Evolutionary conservation across 2,797 vertebrate species (phyloP), one percentile per base, ranked within the genome.

Genomic region (Sebastes minor): DNA sequence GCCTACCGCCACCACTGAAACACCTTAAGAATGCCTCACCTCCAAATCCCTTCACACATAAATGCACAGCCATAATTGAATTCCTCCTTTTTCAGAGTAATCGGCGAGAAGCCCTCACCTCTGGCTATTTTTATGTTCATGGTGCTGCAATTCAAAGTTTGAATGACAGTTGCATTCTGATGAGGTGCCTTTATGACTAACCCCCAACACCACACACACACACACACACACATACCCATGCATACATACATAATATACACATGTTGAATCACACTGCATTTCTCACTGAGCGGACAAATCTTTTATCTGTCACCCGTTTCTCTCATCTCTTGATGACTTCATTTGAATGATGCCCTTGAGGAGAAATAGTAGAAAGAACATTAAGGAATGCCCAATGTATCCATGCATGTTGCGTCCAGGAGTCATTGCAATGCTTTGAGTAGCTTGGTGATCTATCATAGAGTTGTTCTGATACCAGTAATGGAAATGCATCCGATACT

Each of bases 61-160:
- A 81, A 83, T 86, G 86, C 78, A 68, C 87, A 74, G 73, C 71
- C 70, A 88, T 92, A 92, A 94, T 92, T 93, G 90, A 93, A 93
- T 92, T 90, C 85, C 23, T 74, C 64, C 75, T 71, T 89, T 87
- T 83, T 87, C 82, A 74, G 55, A 67, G 77, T 84, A 86, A 89
- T 86, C 64, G 60, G 28, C 6, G 3, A 73, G 67, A 86, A 73
- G 82, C 83, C 82, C 81, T 85, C 76, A 90, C 85, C 88, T 82
- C 82, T 66, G 90, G 79, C 83, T 86, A 77, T 89, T 92, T 87
- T 86, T 78, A 86, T 81, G 80, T 82, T 77, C 76, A 46, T 75
- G 65, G 71, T 33, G 14, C 84, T 71, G 85, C 80, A 85, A 87
- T 89, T 93, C 77, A 86, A 91, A 85, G 57, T 88, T 85, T 92